Evolutionary conservation across 2,888 invertebrate genomes (phyloP).

Genomic region (Stenodera caucasica): DNA sequence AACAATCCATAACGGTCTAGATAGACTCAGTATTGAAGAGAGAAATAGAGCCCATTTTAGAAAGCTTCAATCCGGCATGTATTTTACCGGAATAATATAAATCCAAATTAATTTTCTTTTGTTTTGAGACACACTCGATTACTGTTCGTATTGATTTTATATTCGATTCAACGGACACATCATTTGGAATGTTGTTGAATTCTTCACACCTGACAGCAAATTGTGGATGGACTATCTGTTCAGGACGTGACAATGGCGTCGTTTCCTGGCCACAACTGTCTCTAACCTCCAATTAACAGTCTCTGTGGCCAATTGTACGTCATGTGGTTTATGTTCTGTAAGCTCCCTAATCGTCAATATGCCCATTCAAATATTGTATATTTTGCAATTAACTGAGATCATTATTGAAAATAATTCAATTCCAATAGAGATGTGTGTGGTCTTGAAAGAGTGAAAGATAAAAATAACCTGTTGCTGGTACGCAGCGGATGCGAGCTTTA

Average conservation of each 20-base stretch:
- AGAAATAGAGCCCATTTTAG: too few relatives aligned
- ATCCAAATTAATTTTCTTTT: too few relatives aligned
- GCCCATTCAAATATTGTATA: too few relatives aligned
- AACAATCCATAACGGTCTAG: too few relatives aligned
- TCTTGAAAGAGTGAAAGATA: constrained; percentile 24
- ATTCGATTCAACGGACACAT: constrained; percentile 11
- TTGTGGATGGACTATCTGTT: constrained; percentile 37
- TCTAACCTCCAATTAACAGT: constrained; percentile 42
- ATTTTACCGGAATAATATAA: too few relatives aligned
- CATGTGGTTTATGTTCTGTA: constrained; percentile 37
- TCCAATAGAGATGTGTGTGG: constrained; percentile 26
- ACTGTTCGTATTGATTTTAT: neutral
- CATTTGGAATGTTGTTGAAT: constrained; percentile 7
- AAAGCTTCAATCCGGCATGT: too few relatives aligned
- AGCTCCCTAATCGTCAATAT: constrained; percentile 28
- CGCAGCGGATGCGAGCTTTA: constrained; percentile 21
- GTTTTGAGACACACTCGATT: too few relatives aligned
- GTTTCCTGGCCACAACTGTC: constrained; percentile 39
- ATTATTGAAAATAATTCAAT: constrained; percentile 22
- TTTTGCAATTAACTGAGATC: too few relatives aligned
- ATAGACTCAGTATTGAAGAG: too few relatives aligned
- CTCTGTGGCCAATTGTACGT: constrained; percentile 37
- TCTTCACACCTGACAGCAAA: constrained; percentile 21
- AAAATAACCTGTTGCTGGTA: constrained; percentile 29
- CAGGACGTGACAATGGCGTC: constrained; percentile 44